Evolutionary conservation across 2,888 invertebrate species (phyloP).

Genomic region (Hetaerina titia): DNA sequence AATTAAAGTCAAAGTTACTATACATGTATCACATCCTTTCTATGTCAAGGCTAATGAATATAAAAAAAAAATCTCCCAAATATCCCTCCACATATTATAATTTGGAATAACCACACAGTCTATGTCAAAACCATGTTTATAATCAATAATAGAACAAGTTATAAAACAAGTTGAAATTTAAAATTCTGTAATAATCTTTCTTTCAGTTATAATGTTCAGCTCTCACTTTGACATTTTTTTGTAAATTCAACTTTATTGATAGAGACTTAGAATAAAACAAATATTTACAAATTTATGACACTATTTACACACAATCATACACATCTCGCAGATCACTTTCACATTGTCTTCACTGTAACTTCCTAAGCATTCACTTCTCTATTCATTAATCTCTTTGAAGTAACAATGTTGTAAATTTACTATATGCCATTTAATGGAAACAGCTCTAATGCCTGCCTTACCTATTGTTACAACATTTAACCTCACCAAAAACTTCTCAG

Average conservation of each 20-base stretch:
- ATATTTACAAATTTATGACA: conserved; percentile 49
- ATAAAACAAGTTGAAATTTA: no score
- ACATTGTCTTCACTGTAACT: conserved; percentile 1
- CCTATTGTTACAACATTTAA: conserved; percentile 55
- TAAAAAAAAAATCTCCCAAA: no score
- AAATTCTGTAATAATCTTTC: background rate
- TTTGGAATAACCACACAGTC: no score
- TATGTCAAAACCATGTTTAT: no score
- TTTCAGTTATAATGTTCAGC: background rate
- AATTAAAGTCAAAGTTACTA: no score
- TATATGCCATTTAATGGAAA: conserved; percentile 65
- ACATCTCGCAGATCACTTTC: conserved; percentile 46
- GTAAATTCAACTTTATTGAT: conserved; percentile 65
- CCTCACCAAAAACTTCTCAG: conserved; percentile 47
- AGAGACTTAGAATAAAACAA: conserved; percentile 60
- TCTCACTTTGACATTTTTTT: background rate
- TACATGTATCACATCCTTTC: no score
- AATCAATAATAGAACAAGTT: no score
- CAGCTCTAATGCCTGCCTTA: conserved; percentile 44
- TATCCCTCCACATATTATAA: no score
- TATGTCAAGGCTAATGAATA: no score
- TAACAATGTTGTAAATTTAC: conserved; percentile 43
- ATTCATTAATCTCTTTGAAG: background rate
- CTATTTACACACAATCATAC: conserved; percentile 63
- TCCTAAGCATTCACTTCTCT: conserved; percentile 53